Evolutionary conservation across 2,797 vertebrate genomes (phyloP), one percentile per base, ranked within the genome.

Genomic region (Monodelphis domestica): DNA sequence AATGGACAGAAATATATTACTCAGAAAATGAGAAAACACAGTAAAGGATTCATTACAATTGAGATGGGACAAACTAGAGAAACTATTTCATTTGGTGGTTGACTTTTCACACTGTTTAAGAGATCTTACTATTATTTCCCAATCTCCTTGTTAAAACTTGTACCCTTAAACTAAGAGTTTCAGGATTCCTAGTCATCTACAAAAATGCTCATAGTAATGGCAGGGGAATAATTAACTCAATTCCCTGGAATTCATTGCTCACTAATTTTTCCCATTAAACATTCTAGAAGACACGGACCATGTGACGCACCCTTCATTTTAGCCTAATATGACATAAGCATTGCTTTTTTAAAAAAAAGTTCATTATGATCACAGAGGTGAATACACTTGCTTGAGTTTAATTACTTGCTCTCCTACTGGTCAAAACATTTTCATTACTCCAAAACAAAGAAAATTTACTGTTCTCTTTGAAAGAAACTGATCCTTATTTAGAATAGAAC

Each of bases 161-260:
- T 17, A 54, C 89, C 53, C 29, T 92, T 53, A 90, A 91, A 91
- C 2, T 54, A 90, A 28, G 5, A 24, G 38, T 55, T 53, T 90
- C 53, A 55, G 33, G 91, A 51, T 84, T 2, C 12, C 29, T 92
- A 90, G 1, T 17, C 90, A 28, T 11, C 30, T 38, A 78, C 56
- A 24, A 93, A 55, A 12, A 90, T 53, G 33, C 30, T 53, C 1
- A 6, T 55, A 90, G 1, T 6, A 91, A n/a, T n/a, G n/a, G 12
- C 91, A 56, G 1, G 93, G 1, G 90, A 78, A 91, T 59, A 57
- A 59, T 91, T 91, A 63, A 54, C 26, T 91, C 94, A 26, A 92
- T 87, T 90, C 6, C 1, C 51, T 33, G 89, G 57, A 94, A 50
- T 33, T 54, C 89, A 78, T 87, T 91, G 90, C 12, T 94, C 5